A percentile compares a stretch with the other conserved stretches of the same genome.
phyloP scores from a whole-genome alignment of 2,888 invertebrate genomes.

The Hypsopygia costalis region DNA sequence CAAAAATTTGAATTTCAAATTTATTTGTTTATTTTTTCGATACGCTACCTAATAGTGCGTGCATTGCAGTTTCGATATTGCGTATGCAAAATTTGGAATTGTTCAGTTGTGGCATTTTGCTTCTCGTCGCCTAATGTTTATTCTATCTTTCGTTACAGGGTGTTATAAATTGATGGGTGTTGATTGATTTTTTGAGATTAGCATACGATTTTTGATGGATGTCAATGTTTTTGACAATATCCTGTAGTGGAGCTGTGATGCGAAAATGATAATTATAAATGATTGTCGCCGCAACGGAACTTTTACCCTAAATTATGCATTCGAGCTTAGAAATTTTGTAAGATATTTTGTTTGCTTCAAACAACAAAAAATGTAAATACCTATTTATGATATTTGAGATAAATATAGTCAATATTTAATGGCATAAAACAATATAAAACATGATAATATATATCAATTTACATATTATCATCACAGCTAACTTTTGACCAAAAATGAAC shows the following conservation, averaged over 20 bases:
- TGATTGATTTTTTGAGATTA: slow-evolving; percentile 5
- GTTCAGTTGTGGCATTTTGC: slow-evolving; percentile 32
- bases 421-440: no score
- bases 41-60: slow-evolving; percentile 59
- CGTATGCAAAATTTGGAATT: slow-evolving; percentile 52
- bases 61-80: slow-evolving; percentile 40
- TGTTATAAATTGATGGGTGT: not conserved
- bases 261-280: not conserved
- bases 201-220: slow-evolving; percentile 50
- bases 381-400: no score
- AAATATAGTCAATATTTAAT: no score
- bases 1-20: slow-evolving; percentile 73
- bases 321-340: no score
- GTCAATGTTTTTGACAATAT: slow-evolving; percentile 37
- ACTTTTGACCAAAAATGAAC: no score
- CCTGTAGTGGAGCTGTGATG: not conserved
- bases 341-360: no score
- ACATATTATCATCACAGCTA: no score
- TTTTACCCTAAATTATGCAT: no score
- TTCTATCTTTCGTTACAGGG: not conserved
- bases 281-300: no score
- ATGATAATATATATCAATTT: no score
- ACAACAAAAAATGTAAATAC: no score
- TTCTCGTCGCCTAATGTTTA: slow-evolving; percentile 27
- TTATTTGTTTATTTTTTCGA: slow-evolving; percentile 66